Percentiles rank a stretch among this genome's conserved stretches.
phyloP scores from a whole-genome alignment of 2,888 invertebrate species.

The Lissonota sp. region DNA sequence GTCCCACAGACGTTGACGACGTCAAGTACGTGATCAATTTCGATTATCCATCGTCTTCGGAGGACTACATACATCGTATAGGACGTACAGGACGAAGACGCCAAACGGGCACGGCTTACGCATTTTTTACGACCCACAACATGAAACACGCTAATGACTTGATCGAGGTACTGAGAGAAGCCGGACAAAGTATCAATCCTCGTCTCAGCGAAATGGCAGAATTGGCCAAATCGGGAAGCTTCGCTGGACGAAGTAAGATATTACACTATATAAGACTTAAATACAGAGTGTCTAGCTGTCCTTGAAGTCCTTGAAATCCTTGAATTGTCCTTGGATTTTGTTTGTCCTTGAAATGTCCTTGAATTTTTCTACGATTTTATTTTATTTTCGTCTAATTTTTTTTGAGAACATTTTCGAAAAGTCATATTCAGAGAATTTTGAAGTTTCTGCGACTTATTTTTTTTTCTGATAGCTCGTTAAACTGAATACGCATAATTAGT shows the following conservation, averaged over 20 bases:
- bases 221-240: conserved; percentile 79
- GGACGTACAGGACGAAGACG: conserved; percentile 96
- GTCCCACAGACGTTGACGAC: conserved; percentile 94
- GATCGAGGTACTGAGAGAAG: conserved; percentile 94
- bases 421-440: no score
- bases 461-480: no score
- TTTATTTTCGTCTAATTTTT: no score
- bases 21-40: conserved; percentile 98
- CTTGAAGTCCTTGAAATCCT: no score
- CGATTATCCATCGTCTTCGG: conserved; percentile 97
- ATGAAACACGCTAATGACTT: conserved; percentile 94
- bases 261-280: no score
- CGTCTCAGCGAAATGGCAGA: conserved; percentile 91
- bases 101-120: conserved; percentile 96
- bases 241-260: conserved; percentile 75
- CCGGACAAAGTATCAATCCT: conserved; percentile 94
- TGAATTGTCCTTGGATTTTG: no score
- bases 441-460: no score
- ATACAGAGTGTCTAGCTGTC: no score
- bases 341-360: no score
- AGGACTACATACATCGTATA: conserved; percentile 98
- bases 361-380: no score
- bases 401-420: no score
- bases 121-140: conserved; percentile 96
- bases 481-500: no score